Evolutionary conservation across 2,888 invertebrate species (phyloP).

Genomic region (Xylophagus ater): DNA sequence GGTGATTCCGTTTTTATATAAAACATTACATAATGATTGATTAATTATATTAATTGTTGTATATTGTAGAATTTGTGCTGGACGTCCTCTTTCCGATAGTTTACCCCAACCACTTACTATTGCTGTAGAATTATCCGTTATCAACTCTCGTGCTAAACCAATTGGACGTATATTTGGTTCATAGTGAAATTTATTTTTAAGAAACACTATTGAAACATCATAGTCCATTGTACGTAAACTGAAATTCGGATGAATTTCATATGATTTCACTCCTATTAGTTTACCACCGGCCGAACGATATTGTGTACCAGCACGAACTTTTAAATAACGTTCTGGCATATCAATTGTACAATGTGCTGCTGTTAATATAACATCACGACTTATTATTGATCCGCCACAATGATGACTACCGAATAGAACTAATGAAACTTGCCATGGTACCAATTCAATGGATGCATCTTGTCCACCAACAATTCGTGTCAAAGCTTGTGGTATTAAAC

Average conservation of each 20-base stretch:
- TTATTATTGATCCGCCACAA: slow-evolving; percentile 19
- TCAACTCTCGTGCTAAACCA: neutral
- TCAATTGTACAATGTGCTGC: slow-evolving; percentile 19
- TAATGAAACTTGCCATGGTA: slow-evolving; percentile 25
- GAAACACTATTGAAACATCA: neutral
- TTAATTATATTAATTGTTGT: neutral
- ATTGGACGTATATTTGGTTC: neutral
- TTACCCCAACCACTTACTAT: neutral
- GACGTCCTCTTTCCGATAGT: neutral
- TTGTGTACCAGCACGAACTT: neutral
- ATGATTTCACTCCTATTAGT: neutral
- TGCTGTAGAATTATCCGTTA: neutral
- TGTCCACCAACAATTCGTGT: slow-evolving; percentile 23
- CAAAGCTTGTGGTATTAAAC: too few species aligned
- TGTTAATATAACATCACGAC: slow-evolving; percentile 20
- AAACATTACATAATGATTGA: neutral
- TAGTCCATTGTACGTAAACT: neutral
- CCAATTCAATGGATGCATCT: slow-evolving; percentile 20
- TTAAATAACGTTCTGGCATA: too few species aligned
- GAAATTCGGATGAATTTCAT: neutral
- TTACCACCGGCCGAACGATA: neutral
- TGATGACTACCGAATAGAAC: slow-evolving; percentile 4
- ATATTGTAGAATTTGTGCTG: neutral
- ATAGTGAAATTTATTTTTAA: neutral
- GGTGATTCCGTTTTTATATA: neutral